Conservation (phyloP, 2,113 vertebrate genomes). For the Thamnaconus septentrionalis region DNA sequence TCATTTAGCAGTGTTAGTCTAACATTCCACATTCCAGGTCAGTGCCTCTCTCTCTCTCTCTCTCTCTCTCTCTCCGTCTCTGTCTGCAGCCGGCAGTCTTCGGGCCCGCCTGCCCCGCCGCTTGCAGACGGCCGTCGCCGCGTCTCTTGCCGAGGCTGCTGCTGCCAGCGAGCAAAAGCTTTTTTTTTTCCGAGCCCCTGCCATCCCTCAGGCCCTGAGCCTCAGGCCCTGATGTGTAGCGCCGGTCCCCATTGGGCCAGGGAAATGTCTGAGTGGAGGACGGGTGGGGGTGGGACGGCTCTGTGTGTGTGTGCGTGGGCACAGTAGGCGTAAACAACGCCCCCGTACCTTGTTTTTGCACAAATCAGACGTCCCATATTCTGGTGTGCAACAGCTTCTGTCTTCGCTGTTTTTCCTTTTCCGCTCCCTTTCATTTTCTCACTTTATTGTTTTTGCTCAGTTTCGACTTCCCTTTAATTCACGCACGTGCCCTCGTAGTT, state of each 20-base stretch:
- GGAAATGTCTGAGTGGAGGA: conserved; percentile 17
- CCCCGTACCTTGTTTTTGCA: conserved; percentile 11
- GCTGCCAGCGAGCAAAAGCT: conserved; percentile 40
- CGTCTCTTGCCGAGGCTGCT: conserved; percentile 4
- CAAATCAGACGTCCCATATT: conserved; percentile 18
- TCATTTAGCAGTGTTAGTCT: conserved; percentile 73
- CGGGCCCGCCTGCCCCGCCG: conserved; percentile 31
- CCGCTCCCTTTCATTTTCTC: too few relatives aligned
- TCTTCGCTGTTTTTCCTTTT: background rate
- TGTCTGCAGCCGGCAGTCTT: conserved; percentile 43
- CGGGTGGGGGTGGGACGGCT: background rate
- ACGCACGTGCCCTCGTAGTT: too few relatives aligned
- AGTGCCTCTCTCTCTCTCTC: conserved; percentile 49
- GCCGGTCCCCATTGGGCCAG: conserved; percentile 20
- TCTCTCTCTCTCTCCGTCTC: background rate
- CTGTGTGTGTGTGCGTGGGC: too few relatives aligned
- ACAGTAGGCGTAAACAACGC: conserved; percentile 10
- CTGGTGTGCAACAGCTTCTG: background rate
- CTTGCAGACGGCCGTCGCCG: conserved; percentile 38
- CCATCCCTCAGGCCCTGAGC: conserved; percentile 42
- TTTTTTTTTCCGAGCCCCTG: conserved; percentile 11
- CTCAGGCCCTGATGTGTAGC: conserved; percentile 27
- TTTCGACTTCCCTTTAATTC: too few relatives aligned
- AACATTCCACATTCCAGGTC: conserved; percentile 68
- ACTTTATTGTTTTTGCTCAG: too few relatives aligned